A percentile compares a stretch with the other conserved stretches of the same genome.
Conservation (phyloP, 2,113 vertebrate genomes). For the Origma solitaria region DNA sequence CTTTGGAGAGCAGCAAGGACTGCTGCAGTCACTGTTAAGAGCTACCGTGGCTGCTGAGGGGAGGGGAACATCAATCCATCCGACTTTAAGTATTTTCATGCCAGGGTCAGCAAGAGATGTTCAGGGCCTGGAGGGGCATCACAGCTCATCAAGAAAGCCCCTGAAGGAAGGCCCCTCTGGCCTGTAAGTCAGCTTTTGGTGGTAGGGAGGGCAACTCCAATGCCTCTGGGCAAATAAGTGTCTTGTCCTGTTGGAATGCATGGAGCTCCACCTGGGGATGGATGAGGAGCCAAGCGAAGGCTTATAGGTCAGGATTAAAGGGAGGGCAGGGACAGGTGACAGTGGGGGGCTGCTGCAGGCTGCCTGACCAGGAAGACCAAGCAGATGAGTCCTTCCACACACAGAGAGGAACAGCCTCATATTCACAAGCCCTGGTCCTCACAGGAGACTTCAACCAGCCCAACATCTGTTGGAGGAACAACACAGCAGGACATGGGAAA, state of each 20-base stretch:
- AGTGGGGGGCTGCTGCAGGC: background rate
- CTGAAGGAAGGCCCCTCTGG: background rate
- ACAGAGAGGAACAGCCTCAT: background rate
- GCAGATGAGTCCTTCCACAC: background rate
- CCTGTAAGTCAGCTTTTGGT: background rate
- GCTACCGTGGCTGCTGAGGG: background rate
- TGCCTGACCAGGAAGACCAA: background rate
- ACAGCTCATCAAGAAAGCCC: background rate
- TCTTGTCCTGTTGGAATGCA: background rate
- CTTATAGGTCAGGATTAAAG: background rate
- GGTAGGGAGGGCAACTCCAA: background rate
- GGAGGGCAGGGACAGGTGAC: background rate
- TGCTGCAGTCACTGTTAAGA: fast-evolving
- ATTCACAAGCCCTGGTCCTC: background rate
- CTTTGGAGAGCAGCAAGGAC: background rate
- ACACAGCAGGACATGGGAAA: background rate
- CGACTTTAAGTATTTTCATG: background rate
- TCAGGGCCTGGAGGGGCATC: background rate
- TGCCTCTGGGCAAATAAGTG: background rate
- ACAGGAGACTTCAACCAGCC: background rate
- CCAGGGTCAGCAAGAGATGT: background rate
- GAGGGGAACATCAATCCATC: background rate
- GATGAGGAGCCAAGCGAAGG: background rate
- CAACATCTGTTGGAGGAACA: background rate
- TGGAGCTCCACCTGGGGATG: background rate